Evolutionary conservation across 1,140 invertebrate species (phyloP).

Genomic region (Aphelinus certus): DNA sequence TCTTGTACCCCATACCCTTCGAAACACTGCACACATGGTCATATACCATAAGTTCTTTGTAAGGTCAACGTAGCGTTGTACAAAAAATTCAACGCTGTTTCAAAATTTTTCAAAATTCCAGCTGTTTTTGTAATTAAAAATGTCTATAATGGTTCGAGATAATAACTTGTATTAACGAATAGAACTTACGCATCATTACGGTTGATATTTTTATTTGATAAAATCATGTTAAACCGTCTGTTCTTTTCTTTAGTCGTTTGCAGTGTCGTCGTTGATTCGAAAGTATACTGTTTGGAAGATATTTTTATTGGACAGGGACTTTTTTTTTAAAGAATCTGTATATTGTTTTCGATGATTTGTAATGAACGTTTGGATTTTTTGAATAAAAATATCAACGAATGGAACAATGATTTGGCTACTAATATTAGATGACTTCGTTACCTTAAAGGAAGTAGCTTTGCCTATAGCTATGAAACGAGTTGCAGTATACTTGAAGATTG

Average conservation of each 20-base stretch:
- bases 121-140: slow-evolving; percentile 32
- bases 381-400: slow-evolving; percentile 33
- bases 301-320: slow-evolving; percentile 1
- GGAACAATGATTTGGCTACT: slow-evolving; percentile 19
- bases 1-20: slow-evolving; percentile 24
- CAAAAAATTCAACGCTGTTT: slow-evolving; percentile 15
- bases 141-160: slow-evolving; percentile 33
- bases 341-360: slow-evolving; percentile 8
- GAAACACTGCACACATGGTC: slow-evolving; percentile 22
- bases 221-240: neutral
- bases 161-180: slow-evolving; percentile 33
- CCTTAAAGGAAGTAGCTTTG: slow-evolving; percentile 28
- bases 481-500: slow-evolving; percentile 27
- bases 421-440: slow-evolving; percentile 36
- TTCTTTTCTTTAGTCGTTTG: neutral
- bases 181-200: slow-evolving; percentile 16
- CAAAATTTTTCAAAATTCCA: slow-evolving; percentile 29
- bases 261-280: neutral
- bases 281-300: neutral
- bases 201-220: slow-evolving; percentile 37
- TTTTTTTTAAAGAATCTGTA: slow-evolving; percentile 8
- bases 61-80: slow-evolving; percentile 24
- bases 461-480: slow-evolving; percentile 32
- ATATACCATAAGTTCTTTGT: slow-evolving; percentile 32
- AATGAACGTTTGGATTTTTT: slow-evolving; percentile 13